Evolutionary conservation across 2,888 invertebrate genomes (phyloP).

Genomic region (Lacanobia wlatinum): DNA sequence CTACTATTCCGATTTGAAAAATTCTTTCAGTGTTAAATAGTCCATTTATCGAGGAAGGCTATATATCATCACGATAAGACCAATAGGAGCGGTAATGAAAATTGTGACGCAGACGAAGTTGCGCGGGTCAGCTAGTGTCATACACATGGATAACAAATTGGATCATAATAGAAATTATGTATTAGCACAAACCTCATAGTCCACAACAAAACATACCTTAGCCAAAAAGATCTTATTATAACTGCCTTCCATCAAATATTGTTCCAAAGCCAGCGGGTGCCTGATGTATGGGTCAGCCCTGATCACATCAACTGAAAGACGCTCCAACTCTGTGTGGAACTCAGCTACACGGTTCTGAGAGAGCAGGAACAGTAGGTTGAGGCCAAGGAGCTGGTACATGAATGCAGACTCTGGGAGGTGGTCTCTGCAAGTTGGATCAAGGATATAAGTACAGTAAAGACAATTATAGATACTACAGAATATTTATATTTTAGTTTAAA

Average conservation of each 20-base stretch:
- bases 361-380: slow-evolving; percentile 97
- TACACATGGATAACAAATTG: no score
- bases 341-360: slow-evolving; percentile 99
- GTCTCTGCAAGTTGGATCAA: slow-evolving; percentile 79
- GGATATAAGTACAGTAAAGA: background rate
- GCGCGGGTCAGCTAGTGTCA: no score
- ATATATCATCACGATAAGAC: no score
- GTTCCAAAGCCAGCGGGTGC: slow-evolving; percentile 98
- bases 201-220: slow-evolving; percentile 87
- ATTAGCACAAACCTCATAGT: background rate
- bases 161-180: no score
- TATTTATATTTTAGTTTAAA: background rate
- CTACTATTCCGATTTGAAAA: no score
- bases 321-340: slow-evolving; percentile 99
- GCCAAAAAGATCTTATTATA: slow-evolving; percentile 99
- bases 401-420: slow-evolving; percentile 97
- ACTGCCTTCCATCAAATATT: slow-evolving; percentile 99
- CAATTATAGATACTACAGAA: background rate
- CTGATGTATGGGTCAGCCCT: slow-evolving; percentile 98
- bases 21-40: no score
- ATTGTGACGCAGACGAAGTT: no score
- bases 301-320: slow-evolving; percentile 97
- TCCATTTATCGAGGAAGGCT: no score
- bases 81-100: no score
- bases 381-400: slow-evolving; percentile 98